Percentiles rank a stretch among this genome's conserved stretches.
These are phyloP conservation scores for Trissolcus basalis DNA, from an alignment of 1,140 invertebrate genomes.

Conservation along the genomic window DNA sequence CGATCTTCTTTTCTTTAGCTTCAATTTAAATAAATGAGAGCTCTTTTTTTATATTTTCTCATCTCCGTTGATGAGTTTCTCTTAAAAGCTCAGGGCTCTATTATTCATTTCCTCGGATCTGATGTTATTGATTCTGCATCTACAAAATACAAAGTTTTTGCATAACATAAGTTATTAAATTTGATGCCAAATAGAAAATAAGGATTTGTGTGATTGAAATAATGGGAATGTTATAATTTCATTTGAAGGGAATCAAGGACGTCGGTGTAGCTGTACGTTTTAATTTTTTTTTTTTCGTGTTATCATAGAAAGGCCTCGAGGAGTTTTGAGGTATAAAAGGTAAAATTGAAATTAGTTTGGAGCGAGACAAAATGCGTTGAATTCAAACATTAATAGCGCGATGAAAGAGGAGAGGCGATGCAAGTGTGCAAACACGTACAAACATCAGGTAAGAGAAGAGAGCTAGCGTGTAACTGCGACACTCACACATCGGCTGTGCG, in stretches of 20 bases:
- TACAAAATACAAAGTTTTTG: no score
- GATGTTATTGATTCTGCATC: no score
- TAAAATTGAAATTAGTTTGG: conserved; percentile 20
- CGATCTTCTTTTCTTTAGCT: background rate
- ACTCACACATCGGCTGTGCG: conserved; percentile 54
- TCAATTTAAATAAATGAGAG: background rate
- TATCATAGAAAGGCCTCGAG: conserved; percentile 3
- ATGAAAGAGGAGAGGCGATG: conserved; percentile 17
- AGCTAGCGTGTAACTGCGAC: conserved; percentile 2
- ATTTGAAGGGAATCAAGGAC: no score
- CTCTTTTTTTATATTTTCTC: background rate
- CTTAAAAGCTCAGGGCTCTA: no score
- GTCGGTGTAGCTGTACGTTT: no score
- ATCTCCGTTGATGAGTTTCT: no score
- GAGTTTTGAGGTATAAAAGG: conserved; percentile 12
- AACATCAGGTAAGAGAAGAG: conserved; percentile 43
- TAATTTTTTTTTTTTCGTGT: no score
- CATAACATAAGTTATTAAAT: no score
- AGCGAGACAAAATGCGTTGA: conserved; percentile 23
- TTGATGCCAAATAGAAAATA: no score
- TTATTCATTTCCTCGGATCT: no score
- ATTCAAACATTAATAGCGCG: conserved; percentile 39
- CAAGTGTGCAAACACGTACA: conserved; percentile 39
- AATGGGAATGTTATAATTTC: background rate
- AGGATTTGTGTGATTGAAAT: no score